Conservation (phyloP, 35 echinoderm and acorn worm species). For the Apostichopus japonicus region DNA sequence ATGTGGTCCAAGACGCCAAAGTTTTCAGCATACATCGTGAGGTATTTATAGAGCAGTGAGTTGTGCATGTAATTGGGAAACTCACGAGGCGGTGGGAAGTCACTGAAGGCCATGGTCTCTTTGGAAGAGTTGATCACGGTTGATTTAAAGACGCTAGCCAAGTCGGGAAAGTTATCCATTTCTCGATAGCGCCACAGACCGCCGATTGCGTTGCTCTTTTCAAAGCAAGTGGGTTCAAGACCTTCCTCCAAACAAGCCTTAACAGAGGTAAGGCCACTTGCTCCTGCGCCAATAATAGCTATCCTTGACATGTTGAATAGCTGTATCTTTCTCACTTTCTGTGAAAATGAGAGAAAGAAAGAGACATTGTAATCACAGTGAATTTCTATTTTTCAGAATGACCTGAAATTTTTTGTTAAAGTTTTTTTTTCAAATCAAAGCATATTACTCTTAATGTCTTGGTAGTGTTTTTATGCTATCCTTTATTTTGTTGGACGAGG, state of each 20-base stretch:
- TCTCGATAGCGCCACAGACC: constrained; percentile 88
- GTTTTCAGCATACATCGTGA: constrained; percentile 76
- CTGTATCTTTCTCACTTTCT: too few species aligned
- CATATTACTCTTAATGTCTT: too few species aligned
- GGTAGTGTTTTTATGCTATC: too few species aligned
- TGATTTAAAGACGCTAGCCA: constrained; percentile 75
- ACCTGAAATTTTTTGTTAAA: too few species aligned
- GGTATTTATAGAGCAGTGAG: constrained; percentile 67
- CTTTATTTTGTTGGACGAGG: too few species aligned
- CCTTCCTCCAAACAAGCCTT: constrained; percentile 88
- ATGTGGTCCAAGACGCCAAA: constrained; percentile 80
- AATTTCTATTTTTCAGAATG: too few species aligned
- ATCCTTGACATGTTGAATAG: constrained; percentile 1
- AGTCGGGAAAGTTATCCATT: constrained; percentile 26
- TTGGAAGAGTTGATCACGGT: constrained; percentile 90
- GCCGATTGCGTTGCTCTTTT: constrained; percentile 65
- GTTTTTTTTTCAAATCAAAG: too few species aligned
- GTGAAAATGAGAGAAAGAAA: too few species aligned
- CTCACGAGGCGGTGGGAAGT: constrained; percentile 73
- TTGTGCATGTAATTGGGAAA: constrained; percentile 69
- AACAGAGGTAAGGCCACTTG: constrained; percentile 69
- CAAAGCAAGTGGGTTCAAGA: constrained; percentile 77
- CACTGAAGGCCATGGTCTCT: constrained; percentile 88
- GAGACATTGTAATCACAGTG: too few species aligned
- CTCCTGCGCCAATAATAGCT: constrained; percentile 65